phyloP scores from a whole-genome alignment of 2,113 vertebrate genomes.

The Mormyrus lacerda region DNA sequence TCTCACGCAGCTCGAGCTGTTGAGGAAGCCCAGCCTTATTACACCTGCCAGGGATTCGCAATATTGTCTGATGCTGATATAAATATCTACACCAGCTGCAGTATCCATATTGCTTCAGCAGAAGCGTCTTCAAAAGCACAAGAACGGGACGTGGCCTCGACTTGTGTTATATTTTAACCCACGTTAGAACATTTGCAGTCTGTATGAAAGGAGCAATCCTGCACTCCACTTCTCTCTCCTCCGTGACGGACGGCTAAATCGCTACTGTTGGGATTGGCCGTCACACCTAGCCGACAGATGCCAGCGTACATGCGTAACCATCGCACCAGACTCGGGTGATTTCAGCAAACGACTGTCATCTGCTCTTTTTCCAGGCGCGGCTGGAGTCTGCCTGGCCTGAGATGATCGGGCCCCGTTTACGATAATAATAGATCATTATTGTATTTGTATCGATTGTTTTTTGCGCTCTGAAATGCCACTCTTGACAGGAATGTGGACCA shows the following conservation, averaged over 20 bases:
- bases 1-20: neutral
- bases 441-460: neutral
- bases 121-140: neutral
- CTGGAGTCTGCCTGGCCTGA: neutral
- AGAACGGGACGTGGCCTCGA: neutral
- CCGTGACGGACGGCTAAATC: neutral
- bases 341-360: neutral
- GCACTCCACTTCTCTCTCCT: neutral
- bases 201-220: neutral
- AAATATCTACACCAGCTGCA: neutral
- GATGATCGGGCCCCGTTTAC: neutral
- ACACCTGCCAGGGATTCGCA: neutral
- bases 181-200: neutral
- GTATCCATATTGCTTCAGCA: neutral
- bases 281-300: neutral
- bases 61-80: neutral
- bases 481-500: neutral
- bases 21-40: neutral
- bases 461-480: neutral
- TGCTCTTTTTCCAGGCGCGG: neutral
- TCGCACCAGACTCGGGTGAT: neutral
- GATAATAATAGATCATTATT: constrained; percentile 1
- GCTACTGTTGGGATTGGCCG: neutral
- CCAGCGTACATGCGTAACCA: neutral
- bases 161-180: neutral